A percentile compares a stretch with the other conserved stretches of the same genome.
Evolutionary conservation across 2,888 invertebrate genomes (phyloP).

Genomic region (Antitype chi): DNA sequence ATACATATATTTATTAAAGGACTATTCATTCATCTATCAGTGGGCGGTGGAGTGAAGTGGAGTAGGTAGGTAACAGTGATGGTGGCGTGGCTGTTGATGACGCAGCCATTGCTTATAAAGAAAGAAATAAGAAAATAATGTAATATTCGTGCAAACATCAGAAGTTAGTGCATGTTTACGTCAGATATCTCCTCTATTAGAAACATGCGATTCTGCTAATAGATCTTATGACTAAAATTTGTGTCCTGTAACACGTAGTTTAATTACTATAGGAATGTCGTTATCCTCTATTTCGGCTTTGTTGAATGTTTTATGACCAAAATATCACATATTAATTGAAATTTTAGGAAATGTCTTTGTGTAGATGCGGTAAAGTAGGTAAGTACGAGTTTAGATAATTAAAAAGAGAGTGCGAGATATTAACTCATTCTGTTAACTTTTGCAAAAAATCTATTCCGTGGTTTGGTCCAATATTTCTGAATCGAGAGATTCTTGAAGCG

Average conservation of each 20-base stretch:
- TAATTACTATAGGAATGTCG: neutral
- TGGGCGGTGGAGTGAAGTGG: too few species aligned
- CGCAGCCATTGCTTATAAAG: neutral
- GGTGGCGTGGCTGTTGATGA: neutral
- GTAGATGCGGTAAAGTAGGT: neutral
- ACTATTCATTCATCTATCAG: neutral
- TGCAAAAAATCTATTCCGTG: neutral
- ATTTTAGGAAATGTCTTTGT: neutral
- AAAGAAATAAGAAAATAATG: neutral
- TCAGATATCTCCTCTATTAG: neutral
- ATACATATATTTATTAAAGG: neutral
- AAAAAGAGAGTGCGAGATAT: too few species aligned
- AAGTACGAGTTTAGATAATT: too few species aligned
- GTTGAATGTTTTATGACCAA: neutral
- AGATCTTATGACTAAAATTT: neutral
- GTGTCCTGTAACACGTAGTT: neutral
- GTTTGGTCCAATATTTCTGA: neutral
- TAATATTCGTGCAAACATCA: neutral
- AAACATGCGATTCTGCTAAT: constrained; percentile 1
- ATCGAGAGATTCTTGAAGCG: too few species aligned
- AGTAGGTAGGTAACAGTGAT: neutral
- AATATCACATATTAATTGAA: neutral
- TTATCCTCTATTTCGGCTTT: neutral
- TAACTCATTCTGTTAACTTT: too few species aligned
- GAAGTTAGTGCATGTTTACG: neutral